Evolutionary conservation across 2,797 vertebrate genomes (phyloP).

Genomic region (Pitangus sulphuratus): DNA sequence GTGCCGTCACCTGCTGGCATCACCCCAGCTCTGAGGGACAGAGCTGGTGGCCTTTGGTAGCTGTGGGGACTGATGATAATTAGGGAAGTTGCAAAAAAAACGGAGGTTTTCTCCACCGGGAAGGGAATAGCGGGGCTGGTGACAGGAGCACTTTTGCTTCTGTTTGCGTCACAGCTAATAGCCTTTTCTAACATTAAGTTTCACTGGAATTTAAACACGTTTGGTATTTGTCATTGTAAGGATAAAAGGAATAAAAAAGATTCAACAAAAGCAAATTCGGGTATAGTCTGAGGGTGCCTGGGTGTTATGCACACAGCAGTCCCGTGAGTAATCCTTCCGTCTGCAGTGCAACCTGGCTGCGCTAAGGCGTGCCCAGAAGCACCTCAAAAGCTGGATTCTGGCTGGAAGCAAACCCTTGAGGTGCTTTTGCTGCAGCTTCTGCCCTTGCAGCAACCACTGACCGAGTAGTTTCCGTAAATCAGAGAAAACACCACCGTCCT

Average conservation of each 20-base stretch:
- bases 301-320: not conserved
- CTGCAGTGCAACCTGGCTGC: not conserved
- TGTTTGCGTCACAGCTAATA: accelerated
- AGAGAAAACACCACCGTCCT: not conserved
- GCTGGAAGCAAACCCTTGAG: not conserved
- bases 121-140: not conserved
- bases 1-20: not conserved
- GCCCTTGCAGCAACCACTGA: not conserved
- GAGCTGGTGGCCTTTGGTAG: not conserved
- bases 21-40: accelerated
- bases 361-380: not conserved
- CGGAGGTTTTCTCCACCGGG: not conserved
- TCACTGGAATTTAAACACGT: accelerated
- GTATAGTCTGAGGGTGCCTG: not conserved
- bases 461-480: not conserved
- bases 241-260: not conserved
- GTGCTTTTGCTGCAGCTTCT: not conserved
- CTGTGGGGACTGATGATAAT: not conserved
- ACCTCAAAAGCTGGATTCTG: not conserved
- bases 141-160: not conserved
- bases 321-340: not conserved
- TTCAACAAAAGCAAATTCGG: not conserved
- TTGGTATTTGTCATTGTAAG: not conserved
- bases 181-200: not conserved
- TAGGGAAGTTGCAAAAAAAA: not conserved